Evolutionary conservation across 2,113 vertebrate species (phyloP), one percentile per base, ranked within the genome.

Genomic region (Sterrhoptilus dennistouni): DNA sequence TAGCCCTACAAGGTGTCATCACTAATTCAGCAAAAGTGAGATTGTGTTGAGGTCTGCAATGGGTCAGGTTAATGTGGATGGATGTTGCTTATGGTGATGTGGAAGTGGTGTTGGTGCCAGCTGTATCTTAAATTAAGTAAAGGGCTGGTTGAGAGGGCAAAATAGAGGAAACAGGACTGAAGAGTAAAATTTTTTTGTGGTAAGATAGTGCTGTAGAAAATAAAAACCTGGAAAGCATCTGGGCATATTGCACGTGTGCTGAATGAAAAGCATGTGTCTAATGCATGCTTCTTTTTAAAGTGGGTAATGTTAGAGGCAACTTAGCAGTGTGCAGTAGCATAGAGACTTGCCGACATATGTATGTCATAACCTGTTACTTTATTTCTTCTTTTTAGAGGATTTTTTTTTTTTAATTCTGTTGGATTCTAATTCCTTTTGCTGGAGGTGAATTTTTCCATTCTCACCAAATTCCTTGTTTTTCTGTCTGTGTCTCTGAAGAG

Each of bases 11-110:
- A 35, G 25, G 61, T 15, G 22, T 59, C 53, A 24, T 90, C 57
- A 31, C 22, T 53, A 65, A 54, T 69, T 83, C 22, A 35, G n/a
- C 31, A 82, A 21, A 94, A 90, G 44, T 7, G 27, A 65, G 36
- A 29, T 20, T 60, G 52, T 40, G 31, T 44, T 60, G 60, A 29
- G 7, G 29, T 66, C 38, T 93, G 52, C 29, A 1, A 1, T 29
- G 40, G 38, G 35, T 47, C 49, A 64, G 23, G 23, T 75, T 63
- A 29, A 12, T 31, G 21, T 6, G 4, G 12, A 23, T 75, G 47
- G 17, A 7, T 65, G 28, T 36, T 76, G 38, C 17, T 69, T 14
- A 15, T 47, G 36, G 28, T 53, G 44, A 56, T 0, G 0, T 57
- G 23, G 45, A 78, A 70, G n/a, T 53, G 38, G 21, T 49, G n/a